Conservation (phyloP, 2,888 invertebrate species). For the Chrysodeixis includens region DNA sequence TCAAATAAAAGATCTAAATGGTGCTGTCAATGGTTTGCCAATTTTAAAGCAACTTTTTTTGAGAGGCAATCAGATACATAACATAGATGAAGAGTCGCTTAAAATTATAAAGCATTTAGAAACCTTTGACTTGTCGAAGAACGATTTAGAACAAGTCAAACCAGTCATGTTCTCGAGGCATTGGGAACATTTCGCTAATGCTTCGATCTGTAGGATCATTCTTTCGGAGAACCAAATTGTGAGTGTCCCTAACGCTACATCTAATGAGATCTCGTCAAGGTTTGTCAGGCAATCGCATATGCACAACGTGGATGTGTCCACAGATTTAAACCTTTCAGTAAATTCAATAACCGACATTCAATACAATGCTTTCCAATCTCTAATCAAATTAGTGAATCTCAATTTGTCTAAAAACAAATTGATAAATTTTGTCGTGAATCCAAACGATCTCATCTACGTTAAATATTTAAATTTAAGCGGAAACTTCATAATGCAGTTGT, state of each 20-base stretch:
- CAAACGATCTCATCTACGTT: constrained; percentile 70
- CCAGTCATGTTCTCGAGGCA: constrained; percentile 76
- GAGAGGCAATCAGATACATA: constrained; percentile 73
- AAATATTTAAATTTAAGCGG: constrained; percentile 77
- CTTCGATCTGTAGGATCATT: constrained; percentile 75
- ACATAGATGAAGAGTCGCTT: constrained; percentile 74
- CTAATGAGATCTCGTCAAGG: constrained; percentile 61
- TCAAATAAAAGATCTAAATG: constrained; percentile 77
- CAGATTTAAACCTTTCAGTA: constrained; percentile 79
- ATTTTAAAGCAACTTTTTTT: constrained; percentile 78
- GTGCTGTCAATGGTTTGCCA: constrained; percentile 77
- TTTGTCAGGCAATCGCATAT: constrained; percentile 59
- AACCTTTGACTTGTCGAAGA: constrained; percentile 81
- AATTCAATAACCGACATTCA: constrained; percentile 76
- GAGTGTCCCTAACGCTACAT: constrained; percentile 72
- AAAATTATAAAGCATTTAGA: constrained; percentile 79
- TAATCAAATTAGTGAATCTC: constrained; percentile 69
- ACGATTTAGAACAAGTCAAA: constrained; percentile 72
- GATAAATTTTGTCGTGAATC: constrained; percentile 70
- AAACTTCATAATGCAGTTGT: constrained; percentile 71
- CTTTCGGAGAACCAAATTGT: constrained; percentile 76
- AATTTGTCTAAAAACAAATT: constrained; percentile 79
- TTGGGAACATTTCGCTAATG: constrained; percentile 75
- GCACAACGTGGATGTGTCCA: constrained; percentile 64
- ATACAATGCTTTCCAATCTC: constrained; percentile 77